Conservation (phyloP, 2,888 invertebrate species). For the Agelastica alni region DNA sequence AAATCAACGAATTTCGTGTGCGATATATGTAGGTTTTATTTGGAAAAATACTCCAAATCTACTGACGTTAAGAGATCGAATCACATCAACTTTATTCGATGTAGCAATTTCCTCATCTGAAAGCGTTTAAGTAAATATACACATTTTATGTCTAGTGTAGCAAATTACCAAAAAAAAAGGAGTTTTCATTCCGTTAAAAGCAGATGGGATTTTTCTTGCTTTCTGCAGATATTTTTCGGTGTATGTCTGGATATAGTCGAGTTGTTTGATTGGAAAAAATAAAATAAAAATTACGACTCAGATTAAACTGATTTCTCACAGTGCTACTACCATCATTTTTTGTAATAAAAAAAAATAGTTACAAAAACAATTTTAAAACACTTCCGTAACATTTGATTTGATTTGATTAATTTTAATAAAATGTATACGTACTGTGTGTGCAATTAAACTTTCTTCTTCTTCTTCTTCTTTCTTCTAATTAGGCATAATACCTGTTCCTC, state of each 20-base stretch:
- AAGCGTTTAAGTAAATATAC: conserved; percentile 35
- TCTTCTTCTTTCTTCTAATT: too few species aligned
- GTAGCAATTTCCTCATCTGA: conserved; percentile 22
- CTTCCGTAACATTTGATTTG: too few species aligned
- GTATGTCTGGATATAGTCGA: background rate
- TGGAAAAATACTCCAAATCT: conserved; percentile 16
- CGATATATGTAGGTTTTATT: conserved; percentile 1
- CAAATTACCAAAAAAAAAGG: conserved; percentile 26
- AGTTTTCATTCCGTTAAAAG: conserved; percentile 42
- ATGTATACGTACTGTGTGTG: too few species aligned
- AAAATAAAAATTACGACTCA: too few species aligned
- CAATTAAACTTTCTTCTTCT: too few species aligned
- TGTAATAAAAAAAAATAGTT: too few species aligned
- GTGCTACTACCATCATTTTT: too few species aligned
- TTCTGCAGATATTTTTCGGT: background rate
- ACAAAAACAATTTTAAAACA: too few species aligned
- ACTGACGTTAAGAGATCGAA: conserved; percentile 25
- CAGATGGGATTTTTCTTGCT: conserved; percentile 38
- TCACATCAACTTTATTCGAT: conserved; percentile 20
- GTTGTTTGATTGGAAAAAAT: conserved; percentile 4
- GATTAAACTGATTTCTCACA: too few species aligned
- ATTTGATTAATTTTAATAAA: too few species aligned
- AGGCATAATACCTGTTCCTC: too few species aligned
- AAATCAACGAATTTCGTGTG: background rate
- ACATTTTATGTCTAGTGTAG: conserved; percentile 32